phyloP scores from a whole-genome alignment of 53 echinoderm and acorn worm genomes.

The Paracentrotus lividus region DNA sequence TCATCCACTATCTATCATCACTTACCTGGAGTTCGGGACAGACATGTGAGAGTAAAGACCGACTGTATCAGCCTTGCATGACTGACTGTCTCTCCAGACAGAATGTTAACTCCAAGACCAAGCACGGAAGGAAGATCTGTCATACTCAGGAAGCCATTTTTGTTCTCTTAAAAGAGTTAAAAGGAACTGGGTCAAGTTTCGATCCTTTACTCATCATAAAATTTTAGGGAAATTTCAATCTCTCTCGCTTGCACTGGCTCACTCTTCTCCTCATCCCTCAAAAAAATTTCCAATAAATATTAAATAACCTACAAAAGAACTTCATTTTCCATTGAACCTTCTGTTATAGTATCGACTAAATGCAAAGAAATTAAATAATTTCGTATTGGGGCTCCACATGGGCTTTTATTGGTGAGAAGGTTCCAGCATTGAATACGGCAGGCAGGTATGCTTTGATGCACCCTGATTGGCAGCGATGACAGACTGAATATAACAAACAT shows the following conservation, averaged over 20 bases:
- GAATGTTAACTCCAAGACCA: not conserved
- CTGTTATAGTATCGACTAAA: too few relatives aligned
- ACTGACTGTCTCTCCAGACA: not conserved
- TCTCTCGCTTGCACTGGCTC: too few relatives aligned
- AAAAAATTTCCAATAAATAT: too few relatives aligned
- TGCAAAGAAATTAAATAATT: too few relatives aligned
- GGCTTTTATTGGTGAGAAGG: not conserved
- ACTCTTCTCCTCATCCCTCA: too few relatives aligned
- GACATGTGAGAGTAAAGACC: slow-evolving; percentile 21
- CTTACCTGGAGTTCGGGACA: not conserved
- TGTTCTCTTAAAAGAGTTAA: not conserved
- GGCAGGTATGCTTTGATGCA: not conserved
- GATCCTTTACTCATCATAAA: not conserved
- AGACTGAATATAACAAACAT: not conserved
- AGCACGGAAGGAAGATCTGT: not conserved
- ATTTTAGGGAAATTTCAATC: too few relatives aligned
- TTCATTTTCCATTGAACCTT: too few relatives aligned
- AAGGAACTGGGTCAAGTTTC: not conserved
- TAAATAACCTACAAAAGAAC: too few relatives aligned
- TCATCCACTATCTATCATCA: slow-evolving; percentile 14
- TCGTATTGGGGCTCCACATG: too few relatives aligned
- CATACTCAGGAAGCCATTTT: not conserved
- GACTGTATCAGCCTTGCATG: not conserved
- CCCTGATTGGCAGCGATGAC: slow-evolving; percentile 19
- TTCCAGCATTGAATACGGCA: not conserved